Evolutionary conservation across 2,888 invertebrate species (phyloP), one percentile per base, ranked within the genome.

Genomic region (Lycocerus yunnanus): DNA sequence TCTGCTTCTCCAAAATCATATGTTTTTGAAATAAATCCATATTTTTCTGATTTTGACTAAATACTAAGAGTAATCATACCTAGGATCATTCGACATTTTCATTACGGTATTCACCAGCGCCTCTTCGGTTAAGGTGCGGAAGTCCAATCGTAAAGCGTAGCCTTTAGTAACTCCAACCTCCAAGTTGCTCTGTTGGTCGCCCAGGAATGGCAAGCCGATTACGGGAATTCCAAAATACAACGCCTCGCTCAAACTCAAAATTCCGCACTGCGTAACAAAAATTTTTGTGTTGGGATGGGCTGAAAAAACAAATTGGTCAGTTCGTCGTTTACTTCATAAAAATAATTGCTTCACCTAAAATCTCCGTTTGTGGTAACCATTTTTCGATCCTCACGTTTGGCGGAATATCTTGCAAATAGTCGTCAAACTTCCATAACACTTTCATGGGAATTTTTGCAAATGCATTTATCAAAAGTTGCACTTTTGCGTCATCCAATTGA

Each of bases 381-480:
- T 90, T 90, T 72, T 87, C 84, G 1, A 89, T 85, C 68, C 89
- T 85, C 0, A 93, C 86, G 81, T 92, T 92, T 0, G 87, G 81
- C 0, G 92, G 88, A 78, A 89, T 87, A 24, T 89, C 88, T 0
- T 88, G 86, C 11, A 90, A 80, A 5, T 80, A 77, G 4, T 73
- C 68, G 77, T 93, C 92, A 90, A 91, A 93, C 85, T 93, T 93
- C 91, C 92, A 92, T 11, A 93, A 80, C 0, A 93, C 89, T 10
- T 88, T 90, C 75, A 91, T 90, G 1, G 91, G 90, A 0, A 92
- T 78, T 75, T 87, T 88, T 1, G 88, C 86, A 67, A 93, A 90
- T 1, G 89, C 89, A 71, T 89, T 89, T 5, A 90, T 83, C 58
- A 93, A 88, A 1, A 86, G 69, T 3, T 78, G n/a, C 1, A 81